A percentile compares a stretch with the other conserved stretches of the same genome.
Evolutionary conservation across 2,888 invertebrate genomes (phyloP).

Genomic region (Busseola fusca): DNA sequence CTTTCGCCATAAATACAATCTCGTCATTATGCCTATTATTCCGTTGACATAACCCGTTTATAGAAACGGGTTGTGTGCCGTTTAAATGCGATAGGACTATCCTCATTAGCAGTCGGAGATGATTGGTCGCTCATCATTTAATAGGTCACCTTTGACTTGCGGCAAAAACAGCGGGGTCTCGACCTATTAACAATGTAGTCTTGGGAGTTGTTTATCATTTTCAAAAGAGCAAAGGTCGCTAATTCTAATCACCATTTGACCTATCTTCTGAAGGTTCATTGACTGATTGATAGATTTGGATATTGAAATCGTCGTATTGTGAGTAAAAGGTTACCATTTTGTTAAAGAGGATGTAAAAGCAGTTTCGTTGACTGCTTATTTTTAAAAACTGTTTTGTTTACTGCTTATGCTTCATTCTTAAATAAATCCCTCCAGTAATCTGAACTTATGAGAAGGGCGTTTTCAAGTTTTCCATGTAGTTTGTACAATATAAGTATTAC

Average conservation of each 20-base stretch:
- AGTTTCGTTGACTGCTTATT: not conserved
- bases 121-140: conserved; percentile 21
- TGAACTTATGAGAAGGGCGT: not conserved
- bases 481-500: not conserved
- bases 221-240: conserved; percentile 4
- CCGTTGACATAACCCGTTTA: too few relatives aligned
- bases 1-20: too few relatives aligned
- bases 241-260: conserved; percentile 15
- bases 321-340: conserved; percentile 1
- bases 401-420: not conserved
- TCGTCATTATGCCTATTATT: too few relatives aligned
- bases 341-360: not conserved
- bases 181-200: not conserved
- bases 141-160: conserved; percentile 9
- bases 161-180: conserved; percentile 3
- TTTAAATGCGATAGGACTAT: not conserved
- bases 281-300: conserved; percentile 6
- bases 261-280: conserved; percentile 6
- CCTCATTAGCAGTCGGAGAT: conserved; percentile 2
- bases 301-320: not conserved
- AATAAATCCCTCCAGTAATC: not conserved
- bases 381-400: not conserved
- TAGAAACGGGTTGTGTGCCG: too few relatives aligned
- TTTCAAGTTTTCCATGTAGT: not conserved
- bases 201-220: conserved; percentile 19